Percentiles rank a stretch among this genome's conserved stretches.
Evolutionary conservation across 2,888 invertebrate species (phyloP).

Genomic region (Nymphalis c-album): DNA sequence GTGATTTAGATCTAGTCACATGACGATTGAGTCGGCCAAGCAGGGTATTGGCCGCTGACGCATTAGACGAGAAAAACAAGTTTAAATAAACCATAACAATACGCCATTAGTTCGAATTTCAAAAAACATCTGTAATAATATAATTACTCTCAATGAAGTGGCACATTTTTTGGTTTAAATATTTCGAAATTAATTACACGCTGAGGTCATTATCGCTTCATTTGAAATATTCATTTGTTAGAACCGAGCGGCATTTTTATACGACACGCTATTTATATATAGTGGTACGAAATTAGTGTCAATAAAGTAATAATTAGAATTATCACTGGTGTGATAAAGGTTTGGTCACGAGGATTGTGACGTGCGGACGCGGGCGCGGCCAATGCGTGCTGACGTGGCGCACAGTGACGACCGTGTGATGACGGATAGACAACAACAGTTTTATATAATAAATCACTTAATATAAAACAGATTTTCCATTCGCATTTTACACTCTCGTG

Average conservation of each 20-base stretch:
- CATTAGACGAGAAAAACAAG: slow-evolving; percentile 58
- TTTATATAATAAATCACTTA: slow-evolving; percentile 28
- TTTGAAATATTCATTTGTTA: slow-evolving; percentile 1
- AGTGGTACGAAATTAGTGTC: background rate
- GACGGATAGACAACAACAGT: slow-evolving; percentile 10
- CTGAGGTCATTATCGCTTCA: slow-evolving; percentile 35
- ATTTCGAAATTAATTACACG: slow-evolving; percentile 44
- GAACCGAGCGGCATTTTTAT: no score
- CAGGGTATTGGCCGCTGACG: slow-evolving; percentile 64
- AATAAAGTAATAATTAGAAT: slow-evolving; percentile 14
- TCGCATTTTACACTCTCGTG: slow-evolving; percentile 32
- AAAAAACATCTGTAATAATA: slow-evolving; percentile 52
- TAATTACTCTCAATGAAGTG: slow-evolving; percentile 61
- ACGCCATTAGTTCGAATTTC: slow-evolving; percentile 56
- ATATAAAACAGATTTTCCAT: slow-evolving; percentile 45
- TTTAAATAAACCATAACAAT: slow-evolving; percentile 72
- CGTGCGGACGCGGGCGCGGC: slow-evolving; percentile 48
- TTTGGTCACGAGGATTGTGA: slow-evolving; percentile 50
- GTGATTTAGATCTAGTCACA: slow-evolving; percentile 62
- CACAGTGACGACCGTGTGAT: slow-evolving; percentile 43
- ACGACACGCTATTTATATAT: background rate
- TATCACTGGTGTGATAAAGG: slow-evolving; percentile 18
- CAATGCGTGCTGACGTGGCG: slow-evolving; percentile 49
- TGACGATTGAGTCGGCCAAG: slow-evolving; percentile 58
- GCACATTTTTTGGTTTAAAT: slow-evolving; percentile 48